Base-by-base conservation (phyloP, 2,113 vertebrate species). In the Nerophis ophidion region DNA sequence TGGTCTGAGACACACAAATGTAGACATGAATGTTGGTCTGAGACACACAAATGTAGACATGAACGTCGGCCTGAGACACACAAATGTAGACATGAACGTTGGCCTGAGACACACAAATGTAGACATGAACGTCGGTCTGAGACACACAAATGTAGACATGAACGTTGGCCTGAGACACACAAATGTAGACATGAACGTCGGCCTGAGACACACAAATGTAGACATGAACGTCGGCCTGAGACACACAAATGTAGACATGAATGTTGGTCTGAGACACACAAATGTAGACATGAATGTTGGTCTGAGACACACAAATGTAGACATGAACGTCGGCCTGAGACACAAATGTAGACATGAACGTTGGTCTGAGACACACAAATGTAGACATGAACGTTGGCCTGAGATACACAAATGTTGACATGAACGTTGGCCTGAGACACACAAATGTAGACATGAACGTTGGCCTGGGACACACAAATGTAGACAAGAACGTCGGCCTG, bases 131-230 rank as follows among this genome's bases (percentile, higher is more conserved):
- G 49, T 80, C 88, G 7, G 52, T 84, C 89, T 88, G 60, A 48
- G n/a, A n/a, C 46, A 35, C 8, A 73, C 26, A 70, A 19, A 48
- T 52, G 4, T n/a, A 9, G n/a, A 49, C 4, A 26, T 26, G 19
- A 26, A 26, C 84, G 49, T 80, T 88, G 7, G 52, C 84, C 89
- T 88, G 60, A 48, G n/a, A n/a, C 46, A 35, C 8, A 73, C 26
- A 70, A 19, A 48, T 52, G 4, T n/a, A 9, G n/a, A 49, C 4
- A 26, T 26, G 19, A 26, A 26, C 84, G 49, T 80, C 88, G 7
- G 52, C 84, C 89, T 88, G 60, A 48, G n/a, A n/a, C 46, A 35
- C 8, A 73, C 26, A 70, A 19, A 48, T 52, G 4, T n/a, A 9
- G n/a, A 49, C 4, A 26, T 26, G 19, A 26, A 26, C 84, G 49